Evolutionary conservation across 2,113 vertebrate species (phyloP).

Genomic region (Phocoena sinus): DNA sequence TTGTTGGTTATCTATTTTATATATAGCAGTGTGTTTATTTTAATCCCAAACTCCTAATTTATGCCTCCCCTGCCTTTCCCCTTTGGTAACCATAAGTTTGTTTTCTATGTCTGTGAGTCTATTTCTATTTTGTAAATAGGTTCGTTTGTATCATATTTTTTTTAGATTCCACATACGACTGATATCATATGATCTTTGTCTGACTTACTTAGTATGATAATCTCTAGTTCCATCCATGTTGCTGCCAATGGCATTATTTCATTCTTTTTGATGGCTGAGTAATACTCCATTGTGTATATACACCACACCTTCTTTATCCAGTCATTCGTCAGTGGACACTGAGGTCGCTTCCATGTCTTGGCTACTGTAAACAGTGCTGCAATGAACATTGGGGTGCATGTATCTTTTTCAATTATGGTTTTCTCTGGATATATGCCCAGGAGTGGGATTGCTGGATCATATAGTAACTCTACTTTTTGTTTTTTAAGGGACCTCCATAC

Average conservation of each 20-base stretch:
- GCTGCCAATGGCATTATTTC: background rate
- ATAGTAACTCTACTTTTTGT: background rate
- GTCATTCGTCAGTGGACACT: accelerated
- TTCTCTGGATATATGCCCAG: background rate
- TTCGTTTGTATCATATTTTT: background rate
- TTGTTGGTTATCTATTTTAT: background rate
- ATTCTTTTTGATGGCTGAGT: background rate
- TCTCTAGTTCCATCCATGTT: no score
- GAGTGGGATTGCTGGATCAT: background rate
- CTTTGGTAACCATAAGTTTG: background rate
- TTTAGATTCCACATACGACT: background rate
- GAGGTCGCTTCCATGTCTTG: background rate
- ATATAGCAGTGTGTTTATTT: background rate
- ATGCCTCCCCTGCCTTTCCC: background rate
- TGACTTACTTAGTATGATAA: accelerated
- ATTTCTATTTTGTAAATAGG: background rate
- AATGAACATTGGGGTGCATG: background rate
- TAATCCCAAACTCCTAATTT: background rate
- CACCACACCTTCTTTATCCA: background rate
- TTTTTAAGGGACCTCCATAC: background rate
- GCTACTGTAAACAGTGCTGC: background rate
- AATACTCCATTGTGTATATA: accelerated
- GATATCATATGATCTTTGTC: background rate
- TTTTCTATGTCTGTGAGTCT: background rate
- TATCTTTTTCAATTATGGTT: no score